These are phyloP conservation scores for Dioctria rufipes DNA, from an alignment of 2,888 invertebrate species.

Conservation along the genomic window DNA sequence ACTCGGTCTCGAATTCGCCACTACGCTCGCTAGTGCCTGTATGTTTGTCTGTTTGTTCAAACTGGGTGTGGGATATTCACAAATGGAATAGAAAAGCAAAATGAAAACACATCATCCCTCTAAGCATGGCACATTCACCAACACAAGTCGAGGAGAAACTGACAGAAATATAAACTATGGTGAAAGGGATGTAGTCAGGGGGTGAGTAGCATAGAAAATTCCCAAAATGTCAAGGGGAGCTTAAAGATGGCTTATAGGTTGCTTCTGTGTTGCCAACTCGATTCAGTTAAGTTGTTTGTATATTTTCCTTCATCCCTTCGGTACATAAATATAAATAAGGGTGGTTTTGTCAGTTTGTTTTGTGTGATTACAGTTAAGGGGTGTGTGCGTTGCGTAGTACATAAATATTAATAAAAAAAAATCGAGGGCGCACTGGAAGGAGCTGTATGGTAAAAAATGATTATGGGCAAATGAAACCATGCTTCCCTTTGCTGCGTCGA, in stretches of 20 bases:
- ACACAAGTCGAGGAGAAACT: constrained; percentile 33
- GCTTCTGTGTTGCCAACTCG: constrained; percentile 55
- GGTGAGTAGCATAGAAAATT: constrained; percentile 48
- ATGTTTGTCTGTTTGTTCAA: constrained; percentile 34
- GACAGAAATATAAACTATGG: constrained; percentile 49
- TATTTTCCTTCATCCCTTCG: constrained; percentile 31
- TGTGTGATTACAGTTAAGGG: constrained; percentile 45
- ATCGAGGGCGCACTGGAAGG: constrained; percentile 22
- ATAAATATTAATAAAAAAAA: constrained; percentile 58
- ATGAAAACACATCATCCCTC: constrained; percentile 43
- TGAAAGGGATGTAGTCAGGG: constrained; percentile 37
- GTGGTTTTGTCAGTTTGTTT: constrained; percentile 33
- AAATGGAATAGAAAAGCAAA: constrained; percentile 51
- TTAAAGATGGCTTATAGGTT: constrained; percentile 54
- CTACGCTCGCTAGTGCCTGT: not conserved
- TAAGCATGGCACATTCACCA: not conserved
- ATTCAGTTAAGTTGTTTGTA: constrained; percentile 27
- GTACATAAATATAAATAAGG: constrained; percentile 53
- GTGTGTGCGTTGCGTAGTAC: constrained; percentile 57
- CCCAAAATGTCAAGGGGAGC: constrained; percentile 56
- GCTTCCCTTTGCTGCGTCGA: not conserved
- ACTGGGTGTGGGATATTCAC: constrained; percentile 33
- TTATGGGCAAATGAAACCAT: constrained; percentile 37
- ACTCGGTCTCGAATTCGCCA: not conserved
- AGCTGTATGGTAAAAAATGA: constrained; percentile 28